Conservation (phyloP, 2,888 invertebrate genomes). For the Dioctria linearis region DNA sequence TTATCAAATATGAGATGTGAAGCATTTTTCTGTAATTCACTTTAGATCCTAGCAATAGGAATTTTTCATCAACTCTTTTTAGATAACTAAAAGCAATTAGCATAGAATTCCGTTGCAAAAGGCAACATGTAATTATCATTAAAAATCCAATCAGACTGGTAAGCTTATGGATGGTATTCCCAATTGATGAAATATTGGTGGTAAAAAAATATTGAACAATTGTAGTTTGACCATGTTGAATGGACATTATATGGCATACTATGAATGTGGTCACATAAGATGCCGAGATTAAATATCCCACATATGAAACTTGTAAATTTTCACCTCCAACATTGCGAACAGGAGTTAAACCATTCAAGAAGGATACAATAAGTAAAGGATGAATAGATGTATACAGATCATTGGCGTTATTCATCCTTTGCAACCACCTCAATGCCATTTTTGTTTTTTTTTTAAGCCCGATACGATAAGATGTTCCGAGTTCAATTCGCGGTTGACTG, state of each 20-base stretch:
- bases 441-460: neutral
- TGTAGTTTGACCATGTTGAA: neutral
- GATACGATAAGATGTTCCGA: no score
- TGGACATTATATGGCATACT: neutral
- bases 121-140: neutral
- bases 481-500: neutral
- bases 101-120: neutral
- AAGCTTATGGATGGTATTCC: neutral
- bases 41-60: slow-evolving; percentile 63
- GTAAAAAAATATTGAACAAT: slow-evolving; percentile 3
- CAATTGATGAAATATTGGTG: neutral
- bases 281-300: neutral
- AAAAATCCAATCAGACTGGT: neutral
- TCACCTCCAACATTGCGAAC: slow-evolving; percentile 64
- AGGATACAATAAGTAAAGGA: slow-evolving; percentile 60
- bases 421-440: neutral
- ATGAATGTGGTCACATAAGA: neutral
- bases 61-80: neutral
- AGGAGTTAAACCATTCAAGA: slow-evolving; percentile 67
- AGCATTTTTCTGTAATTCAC: slow-evolving; percentile 66
- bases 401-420: neutral
- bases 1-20: slow-evolving; percentile 64
- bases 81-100: neutral
- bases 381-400: neutral
- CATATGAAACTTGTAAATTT: slow-evolving; percentile 62